phyloP scores from a whole-genome alignment of 2,113 vertebrate species.

The Plectropomus leopardus region DNA sequence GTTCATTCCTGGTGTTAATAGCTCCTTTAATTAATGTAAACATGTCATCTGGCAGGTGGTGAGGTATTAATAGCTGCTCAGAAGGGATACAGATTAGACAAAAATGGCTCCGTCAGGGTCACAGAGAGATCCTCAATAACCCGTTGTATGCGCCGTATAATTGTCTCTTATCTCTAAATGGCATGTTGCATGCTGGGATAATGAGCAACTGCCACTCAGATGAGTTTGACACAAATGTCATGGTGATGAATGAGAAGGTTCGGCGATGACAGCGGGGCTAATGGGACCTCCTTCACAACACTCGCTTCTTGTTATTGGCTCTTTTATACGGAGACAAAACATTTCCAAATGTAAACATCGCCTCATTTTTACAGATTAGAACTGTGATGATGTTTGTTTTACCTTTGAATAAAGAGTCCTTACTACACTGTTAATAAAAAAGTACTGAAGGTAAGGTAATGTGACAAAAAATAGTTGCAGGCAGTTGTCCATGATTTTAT shows the following conservation, averaged over 20 bases:
- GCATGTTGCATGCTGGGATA: slow-evolving; percentile 64
- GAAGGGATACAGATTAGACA: slow-evolving; percentile 23
- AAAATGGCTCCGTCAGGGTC: slow-evolving; percentile 30
- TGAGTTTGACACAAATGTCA: slow-evolving; percentile 49
- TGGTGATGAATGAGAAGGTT: slow-evolving; percentile 49
- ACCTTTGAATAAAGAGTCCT: no score
- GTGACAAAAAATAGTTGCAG: no score
- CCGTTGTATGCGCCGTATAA: slow-evolving; percentile 51
- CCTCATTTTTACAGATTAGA: neutral
- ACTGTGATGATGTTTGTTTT: neutral
- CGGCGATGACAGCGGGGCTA: slow-evolving; percentile 23
- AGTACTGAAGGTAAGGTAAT: no score
- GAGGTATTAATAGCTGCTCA: slow-evolving; percentile 55
- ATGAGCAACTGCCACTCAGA: slow-evolving; percentile 62
- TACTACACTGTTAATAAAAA: neutral
- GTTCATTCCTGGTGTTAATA: slow-evolving; percentile 47
- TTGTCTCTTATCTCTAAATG: slow-evolving; percentile 63
- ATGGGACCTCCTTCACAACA: slow-evolving; percentile 12
- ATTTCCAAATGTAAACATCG: neutral
- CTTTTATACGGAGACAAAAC: slow-evolving; percentile 14
- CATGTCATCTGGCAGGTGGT: slow-evolving; percentile 57
- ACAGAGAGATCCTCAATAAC: slow-evolving; percentile 30
- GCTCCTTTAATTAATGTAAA: slow-evolving; percentile 66
- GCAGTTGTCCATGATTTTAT: no score
- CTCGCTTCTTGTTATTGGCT: neutral